Evolutionary conservation across 2,113 vertebrate species (phyloP), one percentile per base, ranked within the genome.

Genomic region (Lichenostomus cassidix): DNA sequence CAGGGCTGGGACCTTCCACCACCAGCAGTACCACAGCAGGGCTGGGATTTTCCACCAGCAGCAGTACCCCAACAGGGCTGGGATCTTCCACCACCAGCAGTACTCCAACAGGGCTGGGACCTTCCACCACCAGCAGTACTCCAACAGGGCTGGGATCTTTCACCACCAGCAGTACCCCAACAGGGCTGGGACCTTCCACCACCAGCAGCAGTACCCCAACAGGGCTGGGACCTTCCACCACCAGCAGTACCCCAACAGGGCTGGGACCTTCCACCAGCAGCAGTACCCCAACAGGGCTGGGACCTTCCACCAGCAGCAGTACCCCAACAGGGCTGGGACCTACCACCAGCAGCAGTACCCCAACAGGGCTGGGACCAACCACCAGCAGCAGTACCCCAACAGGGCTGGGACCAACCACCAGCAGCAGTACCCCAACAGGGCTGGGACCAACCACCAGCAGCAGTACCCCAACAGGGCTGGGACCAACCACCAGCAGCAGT

Each of bases 21-120:
- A 52, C 25, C 4, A 31, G 2, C 0, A 20, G 24, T 11, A 28
- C 35, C 24, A 3, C 39, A 35, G 25, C 41, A 56, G 2, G 8
- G 18, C 42, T 49, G 52, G 42, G 7, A 1, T n/a, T n/a, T n/a
- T n/a, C n/a, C 55, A 81, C 52, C 62, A 25, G 20, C 46, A 46
- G 46, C 46, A 50, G 49, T 24, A 49, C 47, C 22, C 22, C 41
- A 44, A 13, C 28, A 63, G 2, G 2, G 17, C n/a, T 15, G 47
- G 19, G 5, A 14, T 17, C 41, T 15, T 13, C n/a, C 55, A 81
- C 52, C 62, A 28, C 23, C 4, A 3, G 24, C 33, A 63, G 2
- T 1, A n/a, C 41, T 15, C 24, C 29, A 46, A 13, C 25, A 55
- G 5, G 5, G 27, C 16, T 37, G 27, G 21, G 11, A 33, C 41